phyloP scores from a whole-genome alignment of 1,140 invertebrate species.

The Lethocerus indicus region DNA sequence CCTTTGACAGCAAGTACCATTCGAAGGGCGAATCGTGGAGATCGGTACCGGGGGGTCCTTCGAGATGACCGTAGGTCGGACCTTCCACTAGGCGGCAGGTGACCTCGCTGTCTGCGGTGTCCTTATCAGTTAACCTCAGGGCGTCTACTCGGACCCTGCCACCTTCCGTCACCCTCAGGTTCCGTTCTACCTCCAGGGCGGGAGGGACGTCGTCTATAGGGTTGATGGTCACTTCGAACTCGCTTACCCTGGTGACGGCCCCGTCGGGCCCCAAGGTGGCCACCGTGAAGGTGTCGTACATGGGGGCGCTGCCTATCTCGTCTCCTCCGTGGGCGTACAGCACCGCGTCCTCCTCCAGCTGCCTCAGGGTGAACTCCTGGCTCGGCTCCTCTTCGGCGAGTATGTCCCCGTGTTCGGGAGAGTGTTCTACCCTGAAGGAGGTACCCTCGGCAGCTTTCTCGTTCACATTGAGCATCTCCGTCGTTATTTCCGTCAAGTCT shows the following conservation, averaged over 20 bases:
- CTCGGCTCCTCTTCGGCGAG: not conserved
- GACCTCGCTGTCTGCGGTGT: slow-evolving; percentile 4
- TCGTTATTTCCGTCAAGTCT: too few species aligned
- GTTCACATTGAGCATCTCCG: too few species aligned
- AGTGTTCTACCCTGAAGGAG: not conserved
- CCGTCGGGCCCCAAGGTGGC: not conserved
- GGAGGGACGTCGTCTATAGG: slow-evolving; percentile 8
- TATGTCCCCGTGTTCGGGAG: not conserved
- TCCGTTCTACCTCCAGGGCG: not conserved
- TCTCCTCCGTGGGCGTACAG: not conserved
- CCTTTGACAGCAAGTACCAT: not conserved
- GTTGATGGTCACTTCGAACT: slow-evolving; percentile 1
- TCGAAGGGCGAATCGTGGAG: not conserved
- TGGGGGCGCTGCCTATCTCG: not conserved
- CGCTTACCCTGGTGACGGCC: not conserved
- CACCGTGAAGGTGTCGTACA: not conserved
- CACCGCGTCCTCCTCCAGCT: not conserved
- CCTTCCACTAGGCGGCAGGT: slow-evolving; percentile 1
- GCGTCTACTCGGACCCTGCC: too few species aligned
- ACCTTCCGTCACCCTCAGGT: slow-evolving; percentile 4
- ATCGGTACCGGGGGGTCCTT: not conserved
- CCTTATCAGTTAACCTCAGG: slow-evolving; percentile 1
- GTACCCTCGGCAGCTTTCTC: too few species aligned
- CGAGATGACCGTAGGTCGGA: slow-evolving; percentile 1
- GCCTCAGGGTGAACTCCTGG: not conserved